Evolutionary conservation across 2,888 invertebrate genomes (phyloP).

Genomic region (Drosophila anomalata): DNA sequence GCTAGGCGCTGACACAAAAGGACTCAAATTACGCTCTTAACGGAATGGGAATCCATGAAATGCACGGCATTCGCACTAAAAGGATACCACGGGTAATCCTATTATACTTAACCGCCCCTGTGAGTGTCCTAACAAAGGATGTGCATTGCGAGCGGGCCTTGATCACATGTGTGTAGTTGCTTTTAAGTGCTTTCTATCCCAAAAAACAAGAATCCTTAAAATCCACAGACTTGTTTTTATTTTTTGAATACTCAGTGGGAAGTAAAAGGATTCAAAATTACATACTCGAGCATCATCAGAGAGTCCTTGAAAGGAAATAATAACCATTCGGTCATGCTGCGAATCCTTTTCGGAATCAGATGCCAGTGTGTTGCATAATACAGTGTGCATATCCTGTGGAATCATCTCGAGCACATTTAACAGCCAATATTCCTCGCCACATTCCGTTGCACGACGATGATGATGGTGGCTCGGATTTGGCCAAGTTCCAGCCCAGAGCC

Average conservation of each 20-base stretch:
- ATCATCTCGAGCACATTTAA: slow-evolving; percentile 56
- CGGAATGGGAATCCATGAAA: slow-evolving; percentile 51
- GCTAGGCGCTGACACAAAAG: slow-evolving; percentile 40
- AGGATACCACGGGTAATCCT: slow-evolving; percentile 23
- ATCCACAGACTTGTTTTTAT: background rate
- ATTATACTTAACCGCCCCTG: slow-evolving; percentile 20
- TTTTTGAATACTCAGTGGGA: background rate
- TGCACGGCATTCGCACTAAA: slow-evolving; percentile 18
- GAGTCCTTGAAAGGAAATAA: slow-evolving; percentile 38
- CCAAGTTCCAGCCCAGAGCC: slow-evolving; percentile 26
- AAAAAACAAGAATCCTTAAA: background rate
- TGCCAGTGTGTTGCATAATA: slow-evolving; percentile 23
- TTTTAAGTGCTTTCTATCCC: background rate
- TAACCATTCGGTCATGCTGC: slow-evolving; percentile 20
- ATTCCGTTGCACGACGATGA: slow-evolving; percentile 3
- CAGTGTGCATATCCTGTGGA: slow-evolving; percentile 27
- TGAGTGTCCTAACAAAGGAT: slow-evolving; percentile 20
- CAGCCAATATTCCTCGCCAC: slow-evolving; percentile 53
- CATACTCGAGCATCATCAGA: background rate
- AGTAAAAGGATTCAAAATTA: slow-evolving; percentile 1
- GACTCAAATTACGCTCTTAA: slow-evolving; percentile 52
- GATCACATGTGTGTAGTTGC: background rate
- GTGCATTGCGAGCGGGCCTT: background rate
- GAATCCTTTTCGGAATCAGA: too few relatives aligned
- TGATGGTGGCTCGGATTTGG: slow-evolving; percentile 22